phyloP scores from a whole-genome alignment of 2,113 vertebrate genomes.

The Chloroceryle aenea region DNA sequence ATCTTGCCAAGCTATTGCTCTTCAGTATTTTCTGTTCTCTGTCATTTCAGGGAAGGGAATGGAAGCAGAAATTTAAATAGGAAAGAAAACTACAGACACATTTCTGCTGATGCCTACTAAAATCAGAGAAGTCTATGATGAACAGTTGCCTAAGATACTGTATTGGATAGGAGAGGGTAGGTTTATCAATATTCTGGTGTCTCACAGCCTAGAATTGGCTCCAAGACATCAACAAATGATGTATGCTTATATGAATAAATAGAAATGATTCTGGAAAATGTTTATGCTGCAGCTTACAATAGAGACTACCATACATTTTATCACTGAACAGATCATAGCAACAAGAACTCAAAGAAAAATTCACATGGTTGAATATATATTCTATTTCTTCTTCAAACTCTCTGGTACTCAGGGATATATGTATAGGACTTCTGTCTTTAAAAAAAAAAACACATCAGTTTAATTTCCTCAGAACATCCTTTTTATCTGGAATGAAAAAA shows the following conservation, averaged over 20 bases:
- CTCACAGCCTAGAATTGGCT: background rate
- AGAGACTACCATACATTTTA: background rate
- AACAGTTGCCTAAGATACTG: background rate
- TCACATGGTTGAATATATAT: background rate
- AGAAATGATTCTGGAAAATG: background rate
- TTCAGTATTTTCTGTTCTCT: background rate
- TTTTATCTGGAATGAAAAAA: background rate
- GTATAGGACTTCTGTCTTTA: background rate
- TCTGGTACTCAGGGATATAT: background rate
- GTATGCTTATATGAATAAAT: background rate
- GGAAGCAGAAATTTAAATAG: background rate
- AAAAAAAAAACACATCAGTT: background rate
- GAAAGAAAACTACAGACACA: background rate
- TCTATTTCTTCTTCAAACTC: background rate
- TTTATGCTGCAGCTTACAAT: background rate
- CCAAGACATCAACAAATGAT: background rate
- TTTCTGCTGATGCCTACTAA: background rate
- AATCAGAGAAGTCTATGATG: background rate
- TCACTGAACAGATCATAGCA: fast-evolving
- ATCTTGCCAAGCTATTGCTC: background rate
- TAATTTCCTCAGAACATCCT: background rate
- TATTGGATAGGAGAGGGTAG: background rate
- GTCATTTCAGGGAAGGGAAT: background rate
- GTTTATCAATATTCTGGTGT: background rate
- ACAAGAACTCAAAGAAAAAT: background rate